These are phyloP conservation scores for Tolmerus cingulatus DNA, from an alignment of 2,888 invertebrate species.

Conservation along the genomic window DNA sequence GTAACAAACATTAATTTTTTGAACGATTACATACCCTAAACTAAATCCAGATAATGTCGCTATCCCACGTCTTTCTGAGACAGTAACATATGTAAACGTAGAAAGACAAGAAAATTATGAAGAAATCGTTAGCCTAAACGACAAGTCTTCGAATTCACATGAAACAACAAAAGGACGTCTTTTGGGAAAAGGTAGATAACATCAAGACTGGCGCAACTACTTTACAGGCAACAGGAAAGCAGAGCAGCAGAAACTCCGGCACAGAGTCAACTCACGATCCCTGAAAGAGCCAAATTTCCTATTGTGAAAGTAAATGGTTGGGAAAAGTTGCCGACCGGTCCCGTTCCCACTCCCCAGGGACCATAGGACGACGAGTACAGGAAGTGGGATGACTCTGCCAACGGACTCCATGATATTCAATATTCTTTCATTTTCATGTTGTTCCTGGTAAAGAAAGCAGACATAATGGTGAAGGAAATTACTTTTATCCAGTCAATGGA, in stretches of 20 bases:
- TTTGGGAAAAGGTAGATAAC: background rate
- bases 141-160: background rate
- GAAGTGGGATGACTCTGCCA: background rate
- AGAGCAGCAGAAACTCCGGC: background rate
- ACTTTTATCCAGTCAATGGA: conserved; percentile 35
- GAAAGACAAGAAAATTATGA: background rate
- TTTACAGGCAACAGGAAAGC: background rate
- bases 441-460: background rate
- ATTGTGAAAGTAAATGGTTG: conserved; percentile 1
- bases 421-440: conserved; percentile 3
- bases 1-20: background rate
- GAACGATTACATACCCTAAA: background rate
- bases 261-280: background rate
- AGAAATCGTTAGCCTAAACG: background rate
- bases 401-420: conserved; percentile 13
- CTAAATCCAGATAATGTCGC: background rate
- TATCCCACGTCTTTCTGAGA: background rate
- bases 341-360: background rate
- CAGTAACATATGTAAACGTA: background rate
- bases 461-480: conserved; percentile 21
- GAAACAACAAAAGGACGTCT: background rate
- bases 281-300: conserved; percentile 11
- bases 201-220: background rate
- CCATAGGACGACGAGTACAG: background rate
- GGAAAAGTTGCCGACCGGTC: background rate